These are phyloP conservation scores for Pachliopta kotzebuea DNA, from an alignment of 2,888 invertebrate genomes.

Conservation along the genomic window DNA sequence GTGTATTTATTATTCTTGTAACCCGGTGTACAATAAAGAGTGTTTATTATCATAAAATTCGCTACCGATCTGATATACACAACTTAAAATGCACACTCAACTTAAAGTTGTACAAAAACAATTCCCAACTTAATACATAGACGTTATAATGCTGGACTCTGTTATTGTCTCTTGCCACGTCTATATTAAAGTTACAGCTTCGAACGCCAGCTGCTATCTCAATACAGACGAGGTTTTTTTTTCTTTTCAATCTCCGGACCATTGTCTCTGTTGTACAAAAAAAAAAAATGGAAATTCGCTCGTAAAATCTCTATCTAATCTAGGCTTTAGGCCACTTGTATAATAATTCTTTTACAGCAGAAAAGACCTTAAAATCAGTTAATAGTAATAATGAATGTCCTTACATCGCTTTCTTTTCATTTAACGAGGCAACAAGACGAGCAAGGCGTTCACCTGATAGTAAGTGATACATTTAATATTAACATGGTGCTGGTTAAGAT, in stretches of 20 bases:
- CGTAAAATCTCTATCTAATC: conserved; percentile 23
- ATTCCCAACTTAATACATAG: background rate
- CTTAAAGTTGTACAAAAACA: no score
- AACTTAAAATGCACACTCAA: no score
- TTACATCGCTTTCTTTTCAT: no score
- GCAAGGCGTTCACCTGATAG: no score
- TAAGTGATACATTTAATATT: no score
- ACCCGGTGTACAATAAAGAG: no score
- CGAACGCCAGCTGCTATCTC: conserved; percentile 7
- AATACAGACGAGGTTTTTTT: conserved; percentile 4
- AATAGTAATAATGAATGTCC: background rate
- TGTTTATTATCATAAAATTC: no score
- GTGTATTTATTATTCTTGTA: no score
- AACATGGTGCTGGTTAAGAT: no score
- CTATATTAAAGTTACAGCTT: conserved; percentile 3
- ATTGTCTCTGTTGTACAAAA: conserved; percentile 9
- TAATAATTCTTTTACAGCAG: background rate
- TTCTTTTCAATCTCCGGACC: conserved; percentile 5
- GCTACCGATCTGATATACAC: no score
- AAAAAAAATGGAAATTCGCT: conserved; percentile 5
- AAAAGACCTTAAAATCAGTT: background rate
- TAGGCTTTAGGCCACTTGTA: background rate
- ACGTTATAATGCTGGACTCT: background rate
- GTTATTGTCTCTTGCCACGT: conserved; percentile 1
- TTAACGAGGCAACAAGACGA: no score